These are phyloP conservation scores for Drosophila kokeensis DNA, from an alignment of 2,888 invertebrate genomes.

Conservation along the genomic window DNA sequence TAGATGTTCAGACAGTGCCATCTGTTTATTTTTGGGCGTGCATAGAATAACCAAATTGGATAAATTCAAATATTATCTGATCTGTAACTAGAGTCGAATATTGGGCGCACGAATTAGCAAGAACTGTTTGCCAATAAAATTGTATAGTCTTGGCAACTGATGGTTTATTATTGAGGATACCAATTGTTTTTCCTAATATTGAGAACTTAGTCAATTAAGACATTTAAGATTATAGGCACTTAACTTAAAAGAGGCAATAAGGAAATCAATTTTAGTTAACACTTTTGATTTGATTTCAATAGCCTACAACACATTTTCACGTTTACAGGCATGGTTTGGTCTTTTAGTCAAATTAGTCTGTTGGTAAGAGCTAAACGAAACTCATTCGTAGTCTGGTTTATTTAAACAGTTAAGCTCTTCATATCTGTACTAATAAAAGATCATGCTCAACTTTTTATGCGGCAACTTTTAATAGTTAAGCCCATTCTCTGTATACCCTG, in stretches of 20 bases:
- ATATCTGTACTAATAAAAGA: conserved; percentile 58
- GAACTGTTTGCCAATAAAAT: not conserved
- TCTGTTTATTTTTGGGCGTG: conserved; percentile 14
- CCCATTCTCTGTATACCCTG: conserved; percentile 6
- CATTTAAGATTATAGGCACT: not conserved
- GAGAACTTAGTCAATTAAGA: not conserved
- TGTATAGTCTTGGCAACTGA: not conserved
- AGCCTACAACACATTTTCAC: not conserved
- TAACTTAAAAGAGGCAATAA: not conserved
- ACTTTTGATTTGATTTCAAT: not conserved
- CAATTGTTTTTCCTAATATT: not conserved
- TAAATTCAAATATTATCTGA: conserved; percentile 2
- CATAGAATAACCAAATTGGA: conserved; percentile 1
- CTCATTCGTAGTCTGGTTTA: conserved; percentile 16
- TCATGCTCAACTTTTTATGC: conserved; percentile 59
- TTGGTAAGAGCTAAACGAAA: conserved; percentile 19
- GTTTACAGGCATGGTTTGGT: not conserved
- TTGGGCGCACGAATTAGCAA: not conserved
- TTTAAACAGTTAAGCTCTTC: conserved; percentile 27
- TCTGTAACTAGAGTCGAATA: not conserved
- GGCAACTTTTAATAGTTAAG: conserved; percentile 40
- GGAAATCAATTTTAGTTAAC: not conserved
- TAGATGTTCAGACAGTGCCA: conserved; percentile 12
- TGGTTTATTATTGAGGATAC: not conserved
- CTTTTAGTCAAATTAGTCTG: conserved; percentile 4